Evolutionary conservation across 2,113 vertebrate genomes (phyloP), one percentile per base, ranked within the genome.

Genomic region (Pterocles orientalis): DNA sequence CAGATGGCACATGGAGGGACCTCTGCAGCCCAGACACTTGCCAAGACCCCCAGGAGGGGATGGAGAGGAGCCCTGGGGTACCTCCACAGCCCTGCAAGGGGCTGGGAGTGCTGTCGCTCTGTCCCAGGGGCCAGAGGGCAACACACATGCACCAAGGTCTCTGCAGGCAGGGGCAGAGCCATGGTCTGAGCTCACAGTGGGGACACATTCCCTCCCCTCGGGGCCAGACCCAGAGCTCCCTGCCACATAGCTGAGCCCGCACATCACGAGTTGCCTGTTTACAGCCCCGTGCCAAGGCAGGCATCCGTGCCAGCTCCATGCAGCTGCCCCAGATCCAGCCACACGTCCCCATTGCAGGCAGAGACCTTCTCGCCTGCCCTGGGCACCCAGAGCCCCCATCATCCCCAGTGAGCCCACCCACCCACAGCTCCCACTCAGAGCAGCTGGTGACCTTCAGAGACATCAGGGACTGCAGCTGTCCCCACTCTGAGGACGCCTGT

Each of bases 371-470:
- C 0, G 2, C 20, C 43, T 4, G 1, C 17, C 33, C 28, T 13
- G 26, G 33, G 57, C 79, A 62, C 36, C n/a, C 69, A 36, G 25
- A 75, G 34, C 8, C 57, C 20, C n/a, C 41, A 56, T 50, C 18
- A 64, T 70, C 29, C 33, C 5, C 73, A 45, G 56, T 0, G 0
- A 88, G 62, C 31, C 69, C 3, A 0, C 4, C 62, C 4, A 0
- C 41, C 25, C 72, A 73, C 78, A 86, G 66, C 50, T 93, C 92
- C 73, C 48, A 58, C 70, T 64, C 4, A 0, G 71, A 95, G 68
- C 72, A 90, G 71, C 53, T 2, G 0, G 85, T 94, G 94, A 97
- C 95, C 95, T 97, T 97, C 86, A 90, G 84, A 51, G 93, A 68
- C 51, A 43, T 26, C 10, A 11, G 51, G 73, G 33, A 89, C 57